Evolutionary conservation across 2,797 vertebrate species (phyloP).

Genomic region (Phylloscopus collybita): DNA sequence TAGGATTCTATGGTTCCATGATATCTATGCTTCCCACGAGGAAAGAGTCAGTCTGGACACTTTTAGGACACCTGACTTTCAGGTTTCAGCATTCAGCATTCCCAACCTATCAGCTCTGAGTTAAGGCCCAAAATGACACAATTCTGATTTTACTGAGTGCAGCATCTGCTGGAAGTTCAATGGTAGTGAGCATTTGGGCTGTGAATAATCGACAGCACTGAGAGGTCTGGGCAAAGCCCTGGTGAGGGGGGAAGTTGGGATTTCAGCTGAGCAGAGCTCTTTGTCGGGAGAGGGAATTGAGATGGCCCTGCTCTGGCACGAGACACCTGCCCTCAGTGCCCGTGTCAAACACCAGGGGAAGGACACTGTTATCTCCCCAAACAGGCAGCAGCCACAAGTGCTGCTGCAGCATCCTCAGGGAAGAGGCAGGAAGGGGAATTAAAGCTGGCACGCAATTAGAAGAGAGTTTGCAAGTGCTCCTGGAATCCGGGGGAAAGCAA

Average conservation of each 20-base stretch:
- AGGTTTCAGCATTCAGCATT: neutral
- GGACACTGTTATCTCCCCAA: neutral
- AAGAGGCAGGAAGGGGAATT: constrained; percentile 11
- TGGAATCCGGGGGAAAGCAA: neutral
- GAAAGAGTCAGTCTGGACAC: neutral
- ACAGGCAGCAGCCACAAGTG: neutral
- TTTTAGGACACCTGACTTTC: too few relatives aligned
- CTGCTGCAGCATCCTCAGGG: neutral
- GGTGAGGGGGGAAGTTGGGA: neutral
- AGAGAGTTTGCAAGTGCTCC: neutral
- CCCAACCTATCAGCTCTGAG: neutral
- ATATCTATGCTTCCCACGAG: neutral
- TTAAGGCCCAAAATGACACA: neutral
- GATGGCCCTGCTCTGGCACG: neutral
- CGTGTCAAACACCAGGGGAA: neutral
- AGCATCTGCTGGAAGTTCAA: neutral
- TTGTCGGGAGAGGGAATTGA: neutral
- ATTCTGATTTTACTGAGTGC: neutral
- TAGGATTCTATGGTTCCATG: neutral
- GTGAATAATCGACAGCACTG: neutral
- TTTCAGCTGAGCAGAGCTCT: neutral
- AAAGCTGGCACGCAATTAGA: constrained; percentile 13
- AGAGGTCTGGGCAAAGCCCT: neutral
- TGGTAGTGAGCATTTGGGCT: neutral
- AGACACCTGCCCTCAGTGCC: neutral